Evolutionary conservation across 1,140 invertebrate species (phyloP).

Genomic region (Drosophila pandora): DNA sequence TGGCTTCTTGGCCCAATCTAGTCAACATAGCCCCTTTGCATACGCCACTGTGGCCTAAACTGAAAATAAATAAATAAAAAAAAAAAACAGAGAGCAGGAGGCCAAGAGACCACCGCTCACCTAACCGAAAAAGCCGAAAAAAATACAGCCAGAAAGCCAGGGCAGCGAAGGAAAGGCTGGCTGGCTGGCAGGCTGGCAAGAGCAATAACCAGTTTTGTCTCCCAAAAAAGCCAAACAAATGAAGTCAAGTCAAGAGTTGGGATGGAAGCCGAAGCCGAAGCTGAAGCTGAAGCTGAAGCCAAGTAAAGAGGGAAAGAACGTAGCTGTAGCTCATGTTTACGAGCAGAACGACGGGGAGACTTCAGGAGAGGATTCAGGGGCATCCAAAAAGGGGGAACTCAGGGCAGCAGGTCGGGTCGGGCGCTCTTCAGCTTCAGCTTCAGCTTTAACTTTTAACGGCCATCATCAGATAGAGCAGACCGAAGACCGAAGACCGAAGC

Average conservation of each 20-base stretch:
- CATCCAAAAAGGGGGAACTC: conserved; percentile 31
- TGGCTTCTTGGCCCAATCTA: conserved; percentile 48
- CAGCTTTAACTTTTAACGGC: conserved; percentile 65
- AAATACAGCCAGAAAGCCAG: conserved; percentile 18
- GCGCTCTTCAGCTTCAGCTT: conserved; percentile 60
- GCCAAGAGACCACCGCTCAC: conserved; percentile 60
- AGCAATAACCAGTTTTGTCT: conserved; percentile 82
- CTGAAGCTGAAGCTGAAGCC: conserved; percentile 6
- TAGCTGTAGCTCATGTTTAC: conserved; percentile 68
- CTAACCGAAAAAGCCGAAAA: conserved; percentile 38
- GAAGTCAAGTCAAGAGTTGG: conserved; percentile 62
- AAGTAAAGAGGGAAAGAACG: conserved; percentile 67
- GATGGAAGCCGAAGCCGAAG: too few species aligned
- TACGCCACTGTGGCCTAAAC: conserved; percentile 59
- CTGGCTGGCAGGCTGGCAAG: conserved; percentile 30
- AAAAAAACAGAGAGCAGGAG: conserved; percentile 42
- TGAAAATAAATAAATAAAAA: conserved; percentile 20
- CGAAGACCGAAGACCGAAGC: conserved; percentile 21
- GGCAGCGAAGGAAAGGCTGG: conserved; percentile 38
- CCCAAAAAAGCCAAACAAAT: conserved; percentile 82
- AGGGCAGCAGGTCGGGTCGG: conserved; percentile 68
- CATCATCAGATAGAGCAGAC: conserved; percentile 75
- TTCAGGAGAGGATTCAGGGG: conserved; percentile 17
- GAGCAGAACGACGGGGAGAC: conserved; percentile 47
- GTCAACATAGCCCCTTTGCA: conserved; percentile 69